A percentile compares a stretch with the other conserved stretches of the same genome.
Evolutionary conservation across 2,888 invertebrate genomes (phyloP).

Genomic region (Zhengitettix transpicula): DNA sequence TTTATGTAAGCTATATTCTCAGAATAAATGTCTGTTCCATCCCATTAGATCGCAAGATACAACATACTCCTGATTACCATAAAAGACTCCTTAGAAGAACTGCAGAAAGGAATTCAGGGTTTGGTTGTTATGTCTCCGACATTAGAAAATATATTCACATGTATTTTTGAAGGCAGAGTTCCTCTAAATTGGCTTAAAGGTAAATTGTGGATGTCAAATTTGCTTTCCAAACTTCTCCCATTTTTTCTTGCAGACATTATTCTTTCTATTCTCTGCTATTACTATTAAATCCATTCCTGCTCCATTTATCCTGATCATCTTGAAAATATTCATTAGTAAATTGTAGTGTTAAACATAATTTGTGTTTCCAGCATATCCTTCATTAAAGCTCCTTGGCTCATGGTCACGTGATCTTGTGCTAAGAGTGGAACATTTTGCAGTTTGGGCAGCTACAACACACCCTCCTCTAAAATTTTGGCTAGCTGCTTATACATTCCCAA

Average conservation of each 20-base stretch:
- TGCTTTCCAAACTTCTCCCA: neutral
- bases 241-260: too few species aligned
- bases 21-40: constrained; percentile 21
- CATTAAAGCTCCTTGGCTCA: constrained; percentile 65
- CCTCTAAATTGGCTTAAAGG: constrained; percentile 31
- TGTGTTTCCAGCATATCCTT: constrained; percentile 44
- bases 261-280: neutral
- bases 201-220: neutral
- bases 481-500: constrained; percentile 74
- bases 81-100: constrained; percentile 38
- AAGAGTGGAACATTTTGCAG: constrained; percentile 55
- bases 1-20: constrained; percentile 16
- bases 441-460: constrained; percentile 57
- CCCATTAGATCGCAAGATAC: constrained; percentile 34
- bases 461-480: constrained; percentile 74
- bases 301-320: neutral
- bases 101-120: constrained; percentile 71
- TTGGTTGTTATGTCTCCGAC: constrained; percentile 73
- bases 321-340: neutral
- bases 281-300: neutral
- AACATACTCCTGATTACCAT: constrained; percentile 41
- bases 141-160: constrained; percentile 62
- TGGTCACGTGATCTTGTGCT: constrained; percentile 70
- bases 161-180: constrained; percentile 65
- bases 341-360: too few species aligned